These are phyloP conservation scores for Rhingia campestris DNA, from an alignment of 2,888 invertebrate genomes.

Conservation along the genomic window DNA sequence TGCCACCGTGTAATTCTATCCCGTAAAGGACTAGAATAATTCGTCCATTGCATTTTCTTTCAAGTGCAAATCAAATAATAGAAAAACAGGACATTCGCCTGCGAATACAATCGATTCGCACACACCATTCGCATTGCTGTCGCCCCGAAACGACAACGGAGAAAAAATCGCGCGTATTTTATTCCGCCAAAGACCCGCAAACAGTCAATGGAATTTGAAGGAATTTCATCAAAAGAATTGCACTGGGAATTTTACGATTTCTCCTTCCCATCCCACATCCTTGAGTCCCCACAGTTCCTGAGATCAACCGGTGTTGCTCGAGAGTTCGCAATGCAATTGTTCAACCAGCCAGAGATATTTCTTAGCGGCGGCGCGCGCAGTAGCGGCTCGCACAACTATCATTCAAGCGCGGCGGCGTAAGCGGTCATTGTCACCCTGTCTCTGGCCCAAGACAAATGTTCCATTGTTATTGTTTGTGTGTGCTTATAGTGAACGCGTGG, in stretches of 20 bases:
- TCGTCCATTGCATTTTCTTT: not conserved
- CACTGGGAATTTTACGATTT: slow-evolving; percentile 78
- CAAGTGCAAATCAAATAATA: slow-evolving; percentile 60
- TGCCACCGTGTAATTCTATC: not conserved
- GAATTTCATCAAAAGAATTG: slow-evolving; percentile 80
- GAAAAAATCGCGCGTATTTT: slow-evolving; percentile 18
- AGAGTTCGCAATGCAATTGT: slow-evolving; percentile 68
- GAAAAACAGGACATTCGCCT: slow-evolving; percentile 31
- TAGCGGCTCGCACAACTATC: slow-evolving; percentile 49
- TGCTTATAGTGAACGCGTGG: slow-evolving; percentile 33
- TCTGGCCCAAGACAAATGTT: slow-evolving; percentile 77
- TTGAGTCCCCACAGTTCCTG: slow-evolving; percentile 7
- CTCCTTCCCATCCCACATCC: slow-evolving; percentile 59
- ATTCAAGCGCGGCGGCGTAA: slow-evolving; percentile 66
- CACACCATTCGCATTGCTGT: slow-evolving; percentile 15
- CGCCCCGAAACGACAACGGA: not conserved
- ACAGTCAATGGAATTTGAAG: slow-evolving; percentile 75
- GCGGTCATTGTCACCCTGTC: slow-evolving; percentile 78
- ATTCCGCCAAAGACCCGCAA: slow-evolving; percentile 69
- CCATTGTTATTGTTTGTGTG: slow-evolving; percentile 77
- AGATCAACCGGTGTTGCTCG: slow-evolving; percentile 15
- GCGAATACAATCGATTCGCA: slow-evolving; percentile 22
- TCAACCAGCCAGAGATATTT: slow-evolving; percentile 54
- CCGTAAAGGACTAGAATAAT: not conserved
- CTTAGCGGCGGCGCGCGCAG: not conserved